A percentile compares a stretch with the other conserved stretches of the same genome.
Conservation (phyloP, 2,113 vertebrate species). For the Pantherophis guttatus region DNA sequence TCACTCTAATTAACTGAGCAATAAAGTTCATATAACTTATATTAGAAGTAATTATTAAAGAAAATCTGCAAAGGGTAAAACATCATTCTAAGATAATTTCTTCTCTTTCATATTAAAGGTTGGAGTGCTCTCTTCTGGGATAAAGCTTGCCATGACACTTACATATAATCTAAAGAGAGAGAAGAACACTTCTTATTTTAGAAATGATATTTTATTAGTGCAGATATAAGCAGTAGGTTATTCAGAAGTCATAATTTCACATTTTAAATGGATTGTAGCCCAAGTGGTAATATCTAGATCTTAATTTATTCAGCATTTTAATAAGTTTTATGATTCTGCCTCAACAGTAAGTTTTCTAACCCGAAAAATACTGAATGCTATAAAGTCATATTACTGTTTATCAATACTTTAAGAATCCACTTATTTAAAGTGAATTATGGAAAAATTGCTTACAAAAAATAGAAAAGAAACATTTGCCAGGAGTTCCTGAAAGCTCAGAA, state of each 20-base stretch:
- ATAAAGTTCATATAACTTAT: background rate
- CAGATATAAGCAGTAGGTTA: background rate
- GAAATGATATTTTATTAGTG: background rate
- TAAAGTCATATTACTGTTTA: background rate
- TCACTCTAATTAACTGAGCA: background rate
- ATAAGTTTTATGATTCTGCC: background rate
- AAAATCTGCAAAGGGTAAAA: background rate
- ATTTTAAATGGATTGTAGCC: background rate
- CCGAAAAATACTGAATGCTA: background rate
- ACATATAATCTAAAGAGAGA: background rate
- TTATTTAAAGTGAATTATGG: background rate
- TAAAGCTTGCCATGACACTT: background rate
- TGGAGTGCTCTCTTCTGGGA: background rate
- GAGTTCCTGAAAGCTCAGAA: background rate
- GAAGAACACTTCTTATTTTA: background rate
- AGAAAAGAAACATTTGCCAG: background rate
- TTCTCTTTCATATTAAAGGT: background rate
- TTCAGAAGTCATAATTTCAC: background rate
- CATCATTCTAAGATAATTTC: background rate
- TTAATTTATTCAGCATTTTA: background rate
- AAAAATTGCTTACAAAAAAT: background rate
- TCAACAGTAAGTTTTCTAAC: background rate
- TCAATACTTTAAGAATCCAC: background rate
- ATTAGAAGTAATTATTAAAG: background rate
- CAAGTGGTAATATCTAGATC: background rate